These are phyloP conservation scores for Empidonax alnorum DNA, from an alignment of 2,113 vertebrate genomes.

Conservation along the genomic window DNA sequence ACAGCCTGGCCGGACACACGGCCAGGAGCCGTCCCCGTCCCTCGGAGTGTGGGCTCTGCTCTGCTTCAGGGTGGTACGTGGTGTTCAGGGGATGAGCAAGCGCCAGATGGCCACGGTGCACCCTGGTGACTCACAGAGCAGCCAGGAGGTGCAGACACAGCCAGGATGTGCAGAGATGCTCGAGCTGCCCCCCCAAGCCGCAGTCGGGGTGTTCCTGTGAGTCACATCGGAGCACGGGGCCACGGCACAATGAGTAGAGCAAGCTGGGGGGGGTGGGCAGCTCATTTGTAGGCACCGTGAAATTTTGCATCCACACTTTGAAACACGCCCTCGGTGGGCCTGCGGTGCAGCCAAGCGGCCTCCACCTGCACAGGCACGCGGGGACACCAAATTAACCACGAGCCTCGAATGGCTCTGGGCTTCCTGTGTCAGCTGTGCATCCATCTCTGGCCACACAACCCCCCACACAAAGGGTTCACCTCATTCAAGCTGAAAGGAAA, in stretches of 20 bases:
- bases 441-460: background rate
- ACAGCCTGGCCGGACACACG: fast-evolving
- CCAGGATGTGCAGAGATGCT: background rate
- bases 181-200: background rate
- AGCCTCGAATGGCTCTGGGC: background rate
- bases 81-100: background rate
- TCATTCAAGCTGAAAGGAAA: background rate
- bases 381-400: background rate
- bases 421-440: background rate
- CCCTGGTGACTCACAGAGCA: background rate
- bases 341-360: background rate
- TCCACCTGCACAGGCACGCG: background rate
- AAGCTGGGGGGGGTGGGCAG: background rate
- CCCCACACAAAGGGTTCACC: background rate
- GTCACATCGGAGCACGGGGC: fast-evolving
- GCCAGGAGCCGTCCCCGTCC: background rate
- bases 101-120: fast-evolving
- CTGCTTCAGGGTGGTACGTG: fast-evolving
- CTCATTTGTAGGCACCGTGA: background rate
- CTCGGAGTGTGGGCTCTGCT: fast-evolving
- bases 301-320: background rate
- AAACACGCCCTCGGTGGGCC: fast-evolving
- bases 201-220: fast-evolving
- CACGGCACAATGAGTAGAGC: fast-evolving
- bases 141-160: background rate